phyloP scores from a whole-genome alignment of 2,797 vertebrate genomes.

The Centroberyx gerrardi region DNA sequence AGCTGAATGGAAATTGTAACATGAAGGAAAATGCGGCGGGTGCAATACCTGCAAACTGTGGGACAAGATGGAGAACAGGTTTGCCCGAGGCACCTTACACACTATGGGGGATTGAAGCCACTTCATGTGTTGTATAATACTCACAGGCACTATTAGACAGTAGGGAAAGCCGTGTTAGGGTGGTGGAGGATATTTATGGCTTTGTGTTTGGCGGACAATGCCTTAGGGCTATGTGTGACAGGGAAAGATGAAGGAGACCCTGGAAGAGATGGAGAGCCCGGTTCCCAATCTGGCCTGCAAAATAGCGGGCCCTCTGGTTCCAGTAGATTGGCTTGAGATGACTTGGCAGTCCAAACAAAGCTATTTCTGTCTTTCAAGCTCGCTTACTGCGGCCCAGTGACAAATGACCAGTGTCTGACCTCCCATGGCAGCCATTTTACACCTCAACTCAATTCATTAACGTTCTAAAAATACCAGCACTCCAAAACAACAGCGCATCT shows the following conservation, averaged over 20 bases:
- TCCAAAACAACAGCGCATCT: constrained; percentile 51
- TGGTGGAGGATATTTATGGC: constrained; percentile 60
- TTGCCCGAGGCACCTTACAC: constrained; percentile 26
- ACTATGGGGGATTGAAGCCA: constrained; percentile 9
- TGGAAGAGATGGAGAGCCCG: constrained; percentile 54
- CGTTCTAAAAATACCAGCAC: constrained; percentile 64
- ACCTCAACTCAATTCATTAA: constrained; percentile 66
- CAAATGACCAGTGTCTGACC: constrained; percentile 68
- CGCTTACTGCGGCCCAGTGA: constrained; percentile 57
- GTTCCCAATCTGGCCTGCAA: constrained; percentile 46
- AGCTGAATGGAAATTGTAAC: not conserved
- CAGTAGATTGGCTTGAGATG: constrained; percentile 64
- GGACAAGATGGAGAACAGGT: constrained; percentile 29
- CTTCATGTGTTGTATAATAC: constrained; percentile 43
- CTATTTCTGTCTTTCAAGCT: constrained; percentile 65
- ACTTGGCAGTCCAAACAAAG: constrained; percentile 63
- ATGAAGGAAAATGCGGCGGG: not conserved
- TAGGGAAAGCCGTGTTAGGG: constrained; percentile 35
- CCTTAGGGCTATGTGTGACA: constrained; percentile 56
- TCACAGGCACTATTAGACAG: constrained; percentile 46
- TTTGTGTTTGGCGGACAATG: constrained; percentile 48
- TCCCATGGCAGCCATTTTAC: constrained; percentile 61
- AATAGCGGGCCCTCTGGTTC: constrained; percentile 45
- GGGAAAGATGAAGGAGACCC: constrained; percentile 62
- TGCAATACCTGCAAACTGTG: constrained; percentile 33